Evolutionary conservation across 2,888 invertebrate species (phyloP).

Genomic region (Drosophila macrothrix): DNA sequence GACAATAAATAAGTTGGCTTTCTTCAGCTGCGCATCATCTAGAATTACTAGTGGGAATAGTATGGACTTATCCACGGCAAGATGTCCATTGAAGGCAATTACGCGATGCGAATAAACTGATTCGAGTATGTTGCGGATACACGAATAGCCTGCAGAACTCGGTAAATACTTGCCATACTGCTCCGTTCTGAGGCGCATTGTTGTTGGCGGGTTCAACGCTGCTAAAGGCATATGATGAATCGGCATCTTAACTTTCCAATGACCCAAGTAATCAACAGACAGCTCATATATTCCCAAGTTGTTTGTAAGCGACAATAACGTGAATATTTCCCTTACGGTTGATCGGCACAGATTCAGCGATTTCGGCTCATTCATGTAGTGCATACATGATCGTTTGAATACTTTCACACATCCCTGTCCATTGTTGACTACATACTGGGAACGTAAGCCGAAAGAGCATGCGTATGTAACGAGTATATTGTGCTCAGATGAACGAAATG

Average conservation of each 20-base stretch:
- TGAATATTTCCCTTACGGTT: conserved; percentile 30
- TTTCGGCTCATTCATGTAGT: conserved; percentile 60
- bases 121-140: conserved; percentile 26
- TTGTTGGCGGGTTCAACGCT: background rate
- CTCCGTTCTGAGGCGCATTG: conserved; percentile 1
- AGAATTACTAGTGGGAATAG: conserved; percentile 53
- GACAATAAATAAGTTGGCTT: conserved; percentile 39
- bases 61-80: conserved; percentile 49
- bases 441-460: conserved; percentile 43
- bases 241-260: conserved; percentile 13
- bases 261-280: background rate
- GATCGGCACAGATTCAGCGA: conserved; percentile 22
- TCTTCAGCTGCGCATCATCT: conserved; percentile 41
- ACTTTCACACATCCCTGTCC: conserved; percentile 56
- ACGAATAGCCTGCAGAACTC: background rate
- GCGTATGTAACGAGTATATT: conserved; percentile 27
- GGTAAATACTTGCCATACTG: conserved; percentile 12
- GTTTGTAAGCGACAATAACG: conserved; percentile 22
- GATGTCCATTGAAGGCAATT: conserved; percentile 37
- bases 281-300: conserved; percentile 14
- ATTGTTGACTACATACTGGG: conserved; percentile 23
- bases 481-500: conserved; percentile 53
- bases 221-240: conserved; percentile 11
- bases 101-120: conserved; percentile 49
- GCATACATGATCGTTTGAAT: conserved; percentile 55